phyloP scores from a whole-genome alignment of 1,140 invertebrate genomes.

The Anthonomus grandis region DNA sequence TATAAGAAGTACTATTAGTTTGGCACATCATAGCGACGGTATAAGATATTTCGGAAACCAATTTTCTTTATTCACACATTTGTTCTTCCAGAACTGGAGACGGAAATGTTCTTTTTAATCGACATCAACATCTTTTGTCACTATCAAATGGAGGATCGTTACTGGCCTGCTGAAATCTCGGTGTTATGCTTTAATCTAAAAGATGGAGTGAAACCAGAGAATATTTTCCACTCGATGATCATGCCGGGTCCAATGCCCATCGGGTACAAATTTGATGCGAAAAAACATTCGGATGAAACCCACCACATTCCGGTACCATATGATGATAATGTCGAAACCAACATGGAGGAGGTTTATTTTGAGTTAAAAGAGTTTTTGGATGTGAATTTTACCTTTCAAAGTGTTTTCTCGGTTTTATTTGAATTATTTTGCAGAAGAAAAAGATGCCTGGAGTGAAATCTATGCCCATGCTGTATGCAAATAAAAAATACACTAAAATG shows the following conservation, averaged over 20 bases:
- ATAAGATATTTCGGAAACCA: neutral
- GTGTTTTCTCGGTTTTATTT: neutral
- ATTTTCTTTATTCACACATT: neutral
- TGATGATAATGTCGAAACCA: slow-evolving; percentile 38
- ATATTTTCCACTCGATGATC: slow-evolving; percentile 52
- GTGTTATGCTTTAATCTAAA: slow-evolving; percentile 52
- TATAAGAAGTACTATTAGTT: slow-evolving; percentile 17
- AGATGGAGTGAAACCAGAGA: slow-evolving; percentile 50
- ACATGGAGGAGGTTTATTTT: slow-evolving; percentile 41
- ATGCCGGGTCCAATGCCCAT: slow-evolving; percentile 52
- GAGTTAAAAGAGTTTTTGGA: slow-evolving; percentile 28
- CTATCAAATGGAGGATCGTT: slow-evolving; percentile 35
- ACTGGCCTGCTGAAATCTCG: slow-evolving; percentile 45
- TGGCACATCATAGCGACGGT: slow-evolving; percentile 11
- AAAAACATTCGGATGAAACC: slow-evolving; percentile 48
- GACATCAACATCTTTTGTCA: slow-evolving; percentile 50
- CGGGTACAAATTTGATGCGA: slow-evolving; percentile 53
- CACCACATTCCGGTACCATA: slow-evolving; percentile 50
- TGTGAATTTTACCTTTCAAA: neutral
- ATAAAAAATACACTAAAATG: slow-evolving; percentile 45
- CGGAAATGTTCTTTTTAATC: slow-evolving; percentile 47
- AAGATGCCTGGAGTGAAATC: slow-evolving; percentile 26
- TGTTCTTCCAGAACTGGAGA: slow-evolving; percentile 33
- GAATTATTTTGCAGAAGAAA: slow-evolving; percentile 37
- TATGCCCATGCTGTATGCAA: slow-evolving; percentile 52